These are phyloP conservation scores for Drosophila borealis DNA, from an alignment of 2,888 invertebrate genomes.

Conservation along the genomic window DNA sequence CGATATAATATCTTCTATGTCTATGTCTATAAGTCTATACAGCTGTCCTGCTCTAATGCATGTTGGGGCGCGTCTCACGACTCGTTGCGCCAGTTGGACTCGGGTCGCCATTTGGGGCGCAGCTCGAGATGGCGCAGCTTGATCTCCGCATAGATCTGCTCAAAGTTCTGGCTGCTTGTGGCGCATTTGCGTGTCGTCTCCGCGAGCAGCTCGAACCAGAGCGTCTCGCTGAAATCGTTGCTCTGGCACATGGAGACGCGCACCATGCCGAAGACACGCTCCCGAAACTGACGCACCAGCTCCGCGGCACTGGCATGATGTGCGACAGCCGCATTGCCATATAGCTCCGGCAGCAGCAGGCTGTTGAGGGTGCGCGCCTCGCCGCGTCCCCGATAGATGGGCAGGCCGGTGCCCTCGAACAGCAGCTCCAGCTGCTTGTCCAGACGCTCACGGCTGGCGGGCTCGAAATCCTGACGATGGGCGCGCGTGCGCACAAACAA, in stretches of 20 bases:
- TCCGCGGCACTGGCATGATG: conserved; percentile 49
- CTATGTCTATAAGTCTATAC: conserved; percentile 5
- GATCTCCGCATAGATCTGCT: conserved; percentile 56
- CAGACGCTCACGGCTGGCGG: conserved; percentile 79
- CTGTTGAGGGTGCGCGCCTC: conserved; percentile 51
- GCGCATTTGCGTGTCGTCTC: conserved; percentile 38
- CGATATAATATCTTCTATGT: conserved; percentile 15
- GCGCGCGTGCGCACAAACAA: conserved; percentile 93
- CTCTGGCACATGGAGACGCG: conserved; percentile 48
- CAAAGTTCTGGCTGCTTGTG: conserved; percentile 44
- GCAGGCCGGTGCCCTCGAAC: conserved; percentile 76
- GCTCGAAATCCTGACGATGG: conserved; percentile 90
- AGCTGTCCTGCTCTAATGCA: conserved; percentile 16
- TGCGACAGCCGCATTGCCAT: conserved; percentile 36
- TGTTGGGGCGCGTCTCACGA: not conserved
- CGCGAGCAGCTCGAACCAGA: conserved; percentile 61
- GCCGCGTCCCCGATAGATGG: conserved; percentile 54
- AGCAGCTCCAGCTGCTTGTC: conserved; percentile 73
- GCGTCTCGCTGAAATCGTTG: conserved; percentile 56
- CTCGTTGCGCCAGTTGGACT: conserved; percentile 49
- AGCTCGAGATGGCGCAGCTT: conserved; percentile 51
- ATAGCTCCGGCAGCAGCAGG: conserved; percentile 49
- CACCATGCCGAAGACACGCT: conserved; percentile 48
- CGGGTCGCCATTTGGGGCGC: conserved; percentile 51
- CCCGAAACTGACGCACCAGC: conserved; percentile 55